phyloP scores from a whole-genome alignment of 2,797 vertebrate species.

The Sebastes kiyomatsui region DNA sequence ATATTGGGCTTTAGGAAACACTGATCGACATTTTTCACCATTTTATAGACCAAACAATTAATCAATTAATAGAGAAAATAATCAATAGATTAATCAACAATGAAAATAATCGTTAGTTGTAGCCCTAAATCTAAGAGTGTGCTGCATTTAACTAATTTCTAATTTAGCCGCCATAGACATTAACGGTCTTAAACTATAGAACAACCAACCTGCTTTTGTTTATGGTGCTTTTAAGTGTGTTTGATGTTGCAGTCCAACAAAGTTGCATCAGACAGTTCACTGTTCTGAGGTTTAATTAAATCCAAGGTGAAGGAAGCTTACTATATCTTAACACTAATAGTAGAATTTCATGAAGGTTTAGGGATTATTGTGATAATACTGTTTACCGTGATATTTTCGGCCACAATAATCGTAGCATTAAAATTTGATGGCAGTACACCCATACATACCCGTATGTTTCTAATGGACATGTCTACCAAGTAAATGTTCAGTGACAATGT shows the following conservation, averaged over 20 bases:
- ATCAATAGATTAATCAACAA: too few relatives aligned
- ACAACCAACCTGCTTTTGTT: too few relatives aligned
- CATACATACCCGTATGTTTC: not conserved
- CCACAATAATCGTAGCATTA: not conserved
- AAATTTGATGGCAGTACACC: not conserved
- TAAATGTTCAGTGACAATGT: not conserved
- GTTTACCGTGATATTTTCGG: not conserved
- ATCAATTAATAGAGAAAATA: too few relatives aligned
- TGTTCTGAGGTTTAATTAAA: not conserved
- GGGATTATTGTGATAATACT: not conserved
- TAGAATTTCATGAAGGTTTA: not conserved
- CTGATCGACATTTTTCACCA: too few relatives aligned
- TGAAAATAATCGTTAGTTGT: too few relatives aligned
- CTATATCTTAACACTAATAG: not conserved
- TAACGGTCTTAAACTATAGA: too few relatives aligned
- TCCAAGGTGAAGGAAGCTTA: fast-evolving
- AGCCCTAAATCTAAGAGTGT: too few relatives aligned
- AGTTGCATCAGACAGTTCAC: not conserved
- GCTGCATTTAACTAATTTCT: too few relatives aligned
- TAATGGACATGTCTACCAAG: not conserved
- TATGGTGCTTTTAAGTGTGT: too few relatives aligned
- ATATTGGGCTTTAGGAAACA: too few relatives aligned
- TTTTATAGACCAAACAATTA: too few relatives aligned
- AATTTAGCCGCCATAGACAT: too few relatives aligned
- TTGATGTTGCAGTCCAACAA: not conserved